A percentile compares a stretch with the other conserved stretches of the same genome.
Conservation (phyloP, 2,797 vertebrate genomes). For the Acrossocheilus wenchowensis region DNA sequence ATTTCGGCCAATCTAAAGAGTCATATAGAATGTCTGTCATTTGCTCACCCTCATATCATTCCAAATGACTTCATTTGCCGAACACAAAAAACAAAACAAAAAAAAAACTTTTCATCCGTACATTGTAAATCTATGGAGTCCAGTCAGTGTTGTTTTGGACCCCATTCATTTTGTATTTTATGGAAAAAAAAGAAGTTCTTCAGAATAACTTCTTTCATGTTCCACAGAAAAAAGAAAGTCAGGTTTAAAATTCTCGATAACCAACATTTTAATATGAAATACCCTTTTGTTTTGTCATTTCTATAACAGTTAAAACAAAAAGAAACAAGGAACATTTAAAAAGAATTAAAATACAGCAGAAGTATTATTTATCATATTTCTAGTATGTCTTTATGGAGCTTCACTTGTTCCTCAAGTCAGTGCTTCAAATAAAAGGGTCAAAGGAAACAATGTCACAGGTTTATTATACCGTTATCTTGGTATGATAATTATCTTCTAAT, state of each 20-base stretch:
- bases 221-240: background rate
- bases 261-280: background rate
- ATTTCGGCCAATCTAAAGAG: background rate
- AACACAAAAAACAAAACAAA: background rate
- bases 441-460: slow-evolving; percentile 11
- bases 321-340: background rate
- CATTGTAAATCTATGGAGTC: background rate
- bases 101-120: background rate
- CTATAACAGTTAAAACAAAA: background rate
- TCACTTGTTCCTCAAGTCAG: background rate
- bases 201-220: background rate
- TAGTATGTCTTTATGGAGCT: background rate
- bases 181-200: background rate
- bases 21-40: background rate
- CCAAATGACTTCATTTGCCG: background rate
- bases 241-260: background rate
- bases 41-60: background rate
- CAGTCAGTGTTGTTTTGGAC: background rate
- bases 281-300: background rate
- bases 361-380: background rate
- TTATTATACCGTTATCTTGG: background rate
- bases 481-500: background rate
- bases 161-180: background rate
- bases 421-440: background rate
- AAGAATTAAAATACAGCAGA: background rate